phyloP scores from a whole-genome alignment of 2,797 vertebrate species.

The Craterocephalus amniculus region DNA sequence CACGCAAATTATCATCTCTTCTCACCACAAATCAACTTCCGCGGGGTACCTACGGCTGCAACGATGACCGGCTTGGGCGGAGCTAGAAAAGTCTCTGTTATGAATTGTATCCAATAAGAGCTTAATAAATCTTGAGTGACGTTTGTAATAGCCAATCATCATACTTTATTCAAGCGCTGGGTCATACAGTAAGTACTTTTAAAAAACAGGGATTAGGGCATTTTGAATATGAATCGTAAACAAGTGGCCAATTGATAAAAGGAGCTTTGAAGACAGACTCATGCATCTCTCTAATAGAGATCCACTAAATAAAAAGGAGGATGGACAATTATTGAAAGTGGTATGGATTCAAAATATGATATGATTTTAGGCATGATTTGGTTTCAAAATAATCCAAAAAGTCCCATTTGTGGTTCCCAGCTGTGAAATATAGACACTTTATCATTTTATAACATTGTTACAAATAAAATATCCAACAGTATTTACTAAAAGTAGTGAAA shows the following conservation, averaged over 20 bases:
- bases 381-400: neutral
- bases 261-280: conserved; percentile 26
- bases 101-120: conserved; percentile 59
- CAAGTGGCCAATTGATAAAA: conserved; percentile 60
- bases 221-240: conserved; percentile 76
- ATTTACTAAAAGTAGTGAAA: neutral
- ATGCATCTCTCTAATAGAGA: conserved; percentile 14
- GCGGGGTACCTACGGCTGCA: conserved; percentile 35
- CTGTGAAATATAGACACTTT: too few relatives aligned
- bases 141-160: conserved; percentile 47
- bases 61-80: neutral
- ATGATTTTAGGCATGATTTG: neutral
- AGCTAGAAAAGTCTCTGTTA: neutral
- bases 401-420: neutral
- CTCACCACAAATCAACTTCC: conserved; percentile 67
- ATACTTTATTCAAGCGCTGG: fast-evolving
- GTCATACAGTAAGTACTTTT: neutral
- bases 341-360: neutral
- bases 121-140: conserved; percentile 18
- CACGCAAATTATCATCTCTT: conserved; percentile 30
- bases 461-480: neutral
- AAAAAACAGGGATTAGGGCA: neutral
- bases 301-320: neutral
- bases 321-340: neutral
- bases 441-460: too few relatives aligned